Evolutionary conservation across 1,140 invertebrate species (phyloP), one percentile per base, ranked within the genome.

Genomic region (Scaptodrosophila lebanonensis): DNA sequence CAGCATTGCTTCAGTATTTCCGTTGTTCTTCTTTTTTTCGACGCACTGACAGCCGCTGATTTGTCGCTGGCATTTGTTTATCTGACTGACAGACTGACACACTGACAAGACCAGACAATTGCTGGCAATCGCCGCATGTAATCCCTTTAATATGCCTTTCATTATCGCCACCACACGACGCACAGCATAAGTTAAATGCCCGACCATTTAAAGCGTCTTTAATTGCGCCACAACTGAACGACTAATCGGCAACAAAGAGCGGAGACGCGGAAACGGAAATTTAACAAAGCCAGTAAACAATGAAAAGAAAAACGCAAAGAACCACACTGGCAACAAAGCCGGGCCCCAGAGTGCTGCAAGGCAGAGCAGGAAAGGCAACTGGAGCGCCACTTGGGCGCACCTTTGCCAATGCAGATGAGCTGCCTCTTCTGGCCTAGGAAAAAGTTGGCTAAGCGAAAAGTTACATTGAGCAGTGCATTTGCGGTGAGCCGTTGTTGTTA

Each of bases 151-250:
- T 61, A 77, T 49, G 51, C 67, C 52, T 52, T 64, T 67, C 73
- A 79, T 79, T 77, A 73, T 59, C 53, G 60, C 59, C 20, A 33
- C 39, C 45, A 20, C 53, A 57, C 53, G 52, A n/a, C 59, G 54
- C 42, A 64, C 48, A 52, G 65, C 69, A 79, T 68, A 82, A 35
- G 75, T 82, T 79, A 79, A 82, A 62, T 54, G 49, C 54, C 51
- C 33, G 60, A 64, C 76, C 66, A 70, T 75, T 82, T 53, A 59
- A 75, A 82, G 72, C 70, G 49, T n/a, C 58, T 79, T 79, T 79
- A 82, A 79, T 79, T 79, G 69, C 56, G 65, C 61, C 50, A 82
- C 75, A 82, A 82, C 82, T 82, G 75, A 61, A 30, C 56, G 56
- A 65, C 66, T 68, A 68, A 68, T 68, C 61, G 52, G 60, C 66